A percentile compares a stretch with the other conserved stretches of the same genome.
These are phyloP conservation scores for Carterocephalus palaemon DNA, from an alignment of 2,888 invertebrate genomes.

Conservation along the genomic window DNA sequence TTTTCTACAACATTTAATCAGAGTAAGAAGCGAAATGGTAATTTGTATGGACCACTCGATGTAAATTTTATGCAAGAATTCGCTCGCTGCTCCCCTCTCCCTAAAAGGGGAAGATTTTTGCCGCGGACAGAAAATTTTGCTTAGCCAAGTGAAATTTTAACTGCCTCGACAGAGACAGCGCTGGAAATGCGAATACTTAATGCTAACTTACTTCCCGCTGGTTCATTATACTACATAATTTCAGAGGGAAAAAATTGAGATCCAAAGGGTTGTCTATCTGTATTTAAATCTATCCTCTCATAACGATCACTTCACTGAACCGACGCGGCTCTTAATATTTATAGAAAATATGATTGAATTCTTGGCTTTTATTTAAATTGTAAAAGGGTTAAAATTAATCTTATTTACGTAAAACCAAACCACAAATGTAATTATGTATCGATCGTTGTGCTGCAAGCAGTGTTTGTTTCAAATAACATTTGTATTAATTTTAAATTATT, in stretches of 20 bases:
- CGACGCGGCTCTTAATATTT: conserved; percentile 16
- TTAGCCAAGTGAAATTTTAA: conserved; percentile 79
- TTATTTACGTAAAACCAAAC: no score
- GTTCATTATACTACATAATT: conserved; percentile 78
- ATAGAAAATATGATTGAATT: conserved; percentile 10
- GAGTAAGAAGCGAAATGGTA: conserved; percentile 78
- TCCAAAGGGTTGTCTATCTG: conserved; percentile 51
- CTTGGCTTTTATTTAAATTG: conserved; percentile 7
- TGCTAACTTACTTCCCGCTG: conserved; percentile 75
- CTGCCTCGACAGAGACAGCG: conserved; percentile 76
- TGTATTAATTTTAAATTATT: conserved; percentile 19
- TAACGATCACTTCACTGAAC: conserved; percentile 21
- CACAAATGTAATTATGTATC: no score
- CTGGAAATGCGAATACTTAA: conserved; percentile 76
- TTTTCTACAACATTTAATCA: conserved; percentile 80
- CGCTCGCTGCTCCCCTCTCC: conserved; percentile 65
- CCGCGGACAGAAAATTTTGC: conserved; percentile 78
- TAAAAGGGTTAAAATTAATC: conserved; percentile 2
- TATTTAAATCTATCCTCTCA: conserved; percentile 23
- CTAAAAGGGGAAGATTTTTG: conserved; percentile 74
- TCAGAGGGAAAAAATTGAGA: conserved; percentile 59
- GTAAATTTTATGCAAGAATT: conserved; percentile 79
- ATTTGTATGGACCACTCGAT: conserved; percentile 79
- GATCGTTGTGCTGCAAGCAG: not conserved
- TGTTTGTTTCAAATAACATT: conserved; percentile 16